Percentiles rank a stretch among this genome's conserved stretches.
phyloP scores from a whole-genome alignment of 2,113 vertebrate genomes.

The Manacus vitellinus region DNA sequence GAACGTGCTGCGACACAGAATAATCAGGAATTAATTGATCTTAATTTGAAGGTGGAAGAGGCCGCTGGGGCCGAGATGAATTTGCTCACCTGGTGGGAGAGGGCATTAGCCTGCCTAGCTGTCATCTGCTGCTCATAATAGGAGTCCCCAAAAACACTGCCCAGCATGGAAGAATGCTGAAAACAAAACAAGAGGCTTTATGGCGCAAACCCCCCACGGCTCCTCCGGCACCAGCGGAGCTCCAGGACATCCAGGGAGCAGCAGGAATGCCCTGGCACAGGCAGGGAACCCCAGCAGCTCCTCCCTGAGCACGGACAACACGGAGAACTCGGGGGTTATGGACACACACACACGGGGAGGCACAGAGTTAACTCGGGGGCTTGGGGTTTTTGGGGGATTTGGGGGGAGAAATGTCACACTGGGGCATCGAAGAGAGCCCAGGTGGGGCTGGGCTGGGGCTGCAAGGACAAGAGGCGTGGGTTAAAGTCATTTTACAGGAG shows the following conservation, averaged over 20 bases:
- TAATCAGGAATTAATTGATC: not conserved
- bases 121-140: slow-evolving; percentile 98
- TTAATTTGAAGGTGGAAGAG: slow-evolving; percentile 20
- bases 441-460: not conserved
- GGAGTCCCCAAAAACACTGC: slow-evolving; percentile 94
- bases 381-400: fast-evolving
- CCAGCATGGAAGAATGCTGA: slow-evolving; percentile 92
- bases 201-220: not conserved
- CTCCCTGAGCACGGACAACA: not conserved
- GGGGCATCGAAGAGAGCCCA: no score
- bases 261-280: not conserved
- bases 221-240: not conserved
- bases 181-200: slow-evolving; percentile 73
- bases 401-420: not conserved
- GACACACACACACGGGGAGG: not conserved
- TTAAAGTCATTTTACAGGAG: fast-evolving
- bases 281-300: not conserved
- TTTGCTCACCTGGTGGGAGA: slow-evolving; percentile 93
- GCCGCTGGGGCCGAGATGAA: slow-evolving; percentile 26
- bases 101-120: slow-evolving; percentile 93
- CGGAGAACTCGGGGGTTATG: not conserved
- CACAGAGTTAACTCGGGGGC: no score
- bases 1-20: not conserved
- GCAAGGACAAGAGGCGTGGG: not conserved
- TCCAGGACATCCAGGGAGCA: not conserved